Base-by-base conservation (phyloP, 2,797 vertebrate species). In the Ctenopoma kingsleyae region DNA sequence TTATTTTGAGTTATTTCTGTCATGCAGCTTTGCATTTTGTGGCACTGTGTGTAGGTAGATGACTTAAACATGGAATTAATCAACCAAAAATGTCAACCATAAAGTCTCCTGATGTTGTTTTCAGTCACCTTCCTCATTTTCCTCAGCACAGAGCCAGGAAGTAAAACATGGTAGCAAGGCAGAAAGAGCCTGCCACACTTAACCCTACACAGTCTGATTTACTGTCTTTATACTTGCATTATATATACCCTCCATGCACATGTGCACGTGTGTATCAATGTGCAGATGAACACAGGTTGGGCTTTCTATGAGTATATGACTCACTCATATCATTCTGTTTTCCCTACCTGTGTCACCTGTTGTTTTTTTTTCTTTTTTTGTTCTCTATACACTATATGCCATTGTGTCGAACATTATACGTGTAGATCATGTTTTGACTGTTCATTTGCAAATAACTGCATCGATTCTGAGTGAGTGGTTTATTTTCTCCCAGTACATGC, bases 321-420 rank as follows among this genome's bases (percentile, higher is more conserved):
- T 69, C 57, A 53, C 15, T 1, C 0, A 4, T 50, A 35, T 52
- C 36, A 47, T 16, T 60, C 40, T 64, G 30, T 61, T 70, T 66
- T 76, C 56, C 70, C 56, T 79, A 65, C 67, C 71, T 50, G 36
- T 77, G 64, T 51, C 49, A 63, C 62, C 66, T 69, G 17, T n/a
- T n/a, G n/a, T n/a, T 67, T 74, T 66, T 56, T 36, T 50, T 50
- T 12, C 9, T 48, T 52, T 51, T 50, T 17, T 35, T 43, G 35
- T 73, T 71, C 64, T 59, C 2, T 35, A 4, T 63, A 44, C 43
- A 23, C 20, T 0, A 1, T 3, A 12, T 52, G 12, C 66, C 20
- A 12, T 51, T 30, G 36, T 58, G 22, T 16, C 9, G 20, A 27
- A 16, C 2, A 8, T 3, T 49, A 38, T 38, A 38, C 11, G 11